Evolutionary conservation across 2,888 invertebrate species (phyloP).

Genomic region (Selenia dentaria): DNA sequence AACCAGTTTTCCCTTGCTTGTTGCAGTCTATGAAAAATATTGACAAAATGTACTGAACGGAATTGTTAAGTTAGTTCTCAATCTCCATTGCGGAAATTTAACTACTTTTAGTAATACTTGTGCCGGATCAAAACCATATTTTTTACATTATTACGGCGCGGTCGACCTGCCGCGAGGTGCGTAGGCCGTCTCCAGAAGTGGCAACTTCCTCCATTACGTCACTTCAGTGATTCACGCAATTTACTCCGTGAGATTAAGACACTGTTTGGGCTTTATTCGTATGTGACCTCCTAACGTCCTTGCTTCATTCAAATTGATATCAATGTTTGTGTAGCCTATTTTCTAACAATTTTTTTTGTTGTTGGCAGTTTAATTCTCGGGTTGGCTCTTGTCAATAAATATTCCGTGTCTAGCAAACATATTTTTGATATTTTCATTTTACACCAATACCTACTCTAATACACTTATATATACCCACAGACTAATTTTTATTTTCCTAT

Average conservation of each 20-base stretch:
- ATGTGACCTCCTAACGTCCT: constrained; percentile 62
- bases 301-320: constrained; percentile 34
- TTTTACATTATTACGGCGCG: constrained; percentile 52
- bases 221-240: constrained; percentile 71
- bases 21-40: constrained; percentile 27
- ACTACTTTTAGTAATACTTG: constrained; percentile 51
- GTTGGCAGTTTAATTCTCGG: constrained; percentile 3
- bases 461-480: no score
- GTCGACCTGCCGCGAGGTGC: constrained; percentile 57
- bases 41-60: constrained; percentile 43
- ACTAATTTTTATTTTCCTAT: no score
- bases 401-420: no score
- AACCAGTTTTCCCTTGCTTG: constrained; percentile 28
- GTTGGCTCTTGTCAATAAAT: neutral
- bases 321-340: constrained; percentile 9
- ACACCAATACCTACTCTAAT: no score
- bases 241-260: constrained; percentile 55
- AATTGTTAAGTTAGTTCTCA: constrained; percentile 51
- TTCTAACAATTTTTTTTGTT: constrained; percentile 8
- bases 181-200: constrained; percentile 72
- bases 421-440: no score
- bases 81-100: constrained; percentile 46
- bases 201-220: constrained; percentile 79
- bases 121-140: constrained; percentile 57
- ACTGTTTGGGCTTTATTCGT: constrained; percentile 51